Evolutionary conservation across 2,888 invertebrate species (phyloP), one percentile per base, ranked within the genome.

Genomic region (Crioceris asparagi): DNA sequence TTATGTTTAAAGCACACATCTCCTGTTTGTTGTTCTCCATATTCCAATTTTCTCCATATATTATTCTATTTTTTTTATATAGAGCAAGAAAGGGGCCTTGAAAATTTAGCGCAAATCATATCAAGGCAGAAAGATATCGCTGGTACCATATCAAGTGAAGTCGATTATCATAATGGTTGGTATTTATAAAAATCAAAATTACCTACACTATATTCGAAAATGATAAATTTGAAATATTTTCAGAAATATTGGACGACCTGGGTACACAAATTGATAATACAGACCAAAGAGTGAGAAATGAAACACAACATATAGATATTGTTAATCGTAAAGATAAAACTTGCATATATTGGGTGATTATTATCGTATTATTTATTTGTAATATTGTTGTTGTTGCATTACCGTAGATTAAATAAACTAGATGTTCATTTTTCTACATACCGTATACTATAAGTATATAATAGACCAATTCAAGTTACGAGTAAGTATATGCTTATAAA

Each of bases 1-100:
- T n/a, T n/a, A n/a, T n/a, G n/a, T n/a, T n/a, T n/a, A n/a, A n/a
- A n/a, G n/a, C n/a, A n/a, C n/a, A n/a, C n/a, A n/a, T n/a, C n/a
- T n/a, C n/a, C n/a, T n/a, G n/a, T n/a, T n/a, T n/a, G n/a, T n/a
- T n/a, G n/a, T n/a, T n/a, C n/a, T n/a, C n/a, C n/a, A n/a, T n/a
- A n/a, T n/a, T n/a, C n/a, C n/a, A n/a, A 23, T 35, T 27, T 26
- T 38, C 30, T 33, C 10, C 6, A 21, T 7, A 21, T 10, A 1
- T n/a, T 17, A 25, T 2, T 31, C 33, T 34, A 25, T 17, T 15
- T 32, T 32, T 16, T 21, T 35, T 17, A 65, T 64, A 35, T 56
- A 76, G 79, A 82, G 44, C 87, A 88, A 70, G 82, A 88, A 54
- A 65, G 70, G 45, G 85, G 85, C 0, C 64, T 88, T 17, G 84